Evolutionary conservation across 2,113 vertebrate genomes (phyloP).

Genomic region (Paradisaea rubra): DNA sequence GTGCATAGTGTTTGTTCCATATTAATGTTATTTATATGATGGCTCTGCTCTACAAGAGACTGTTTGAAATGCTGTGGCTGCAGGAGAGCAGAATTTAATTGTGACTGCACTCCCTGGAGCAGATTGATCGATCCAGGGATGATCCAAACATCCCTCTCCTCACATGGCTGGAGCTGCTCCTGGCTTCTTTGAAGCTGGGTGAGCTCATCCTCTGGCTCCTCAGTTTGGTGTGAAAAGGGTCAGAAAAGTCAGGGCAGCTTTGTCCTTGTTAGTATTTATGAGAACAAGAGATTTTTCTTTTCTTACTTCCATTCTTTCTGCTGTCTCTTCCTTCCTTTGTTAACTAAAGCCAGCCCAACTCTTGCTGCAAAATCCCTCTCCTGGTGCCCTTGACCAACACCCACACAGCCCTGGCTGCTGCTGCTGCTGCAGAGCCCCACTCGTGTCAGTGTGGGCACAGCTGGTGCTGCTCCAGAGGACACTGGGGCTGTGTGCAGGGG

Average conservation of each 20-base stretch:
- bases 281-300: background rate
- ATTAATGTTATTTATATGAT: background rate
- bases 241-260: background rate
- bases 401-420: background rate
- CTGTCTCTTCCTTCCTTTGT: background rate
- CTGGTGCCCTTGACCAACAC: too few species aligned
- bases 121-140: background rate
- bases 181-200: background rate
- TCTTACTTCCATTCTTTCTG: background rate
- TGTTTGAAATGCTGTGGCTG: background rate
- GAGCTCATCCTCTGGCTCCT: background rate
- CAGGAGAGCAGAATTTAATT: background rate
- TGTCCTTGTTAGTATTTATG: background rate
- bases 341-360: background rate
- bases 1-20: background rate
- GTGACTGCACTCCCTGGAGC: background rate
- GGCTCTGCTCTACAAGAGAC: background rate
- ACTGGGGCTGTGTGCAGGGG: background rate
- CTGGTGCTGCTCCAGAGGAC: background rate
- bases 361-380: background rate
- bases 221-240: background rate
- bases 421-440: background rate
- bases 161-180: background rate
- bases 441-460: rapidly evolving
- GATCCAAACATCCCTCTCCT: background rate